Conservation (phyloP, 92 coral and sea anemone species). For the Bergia sp. region DNA sequence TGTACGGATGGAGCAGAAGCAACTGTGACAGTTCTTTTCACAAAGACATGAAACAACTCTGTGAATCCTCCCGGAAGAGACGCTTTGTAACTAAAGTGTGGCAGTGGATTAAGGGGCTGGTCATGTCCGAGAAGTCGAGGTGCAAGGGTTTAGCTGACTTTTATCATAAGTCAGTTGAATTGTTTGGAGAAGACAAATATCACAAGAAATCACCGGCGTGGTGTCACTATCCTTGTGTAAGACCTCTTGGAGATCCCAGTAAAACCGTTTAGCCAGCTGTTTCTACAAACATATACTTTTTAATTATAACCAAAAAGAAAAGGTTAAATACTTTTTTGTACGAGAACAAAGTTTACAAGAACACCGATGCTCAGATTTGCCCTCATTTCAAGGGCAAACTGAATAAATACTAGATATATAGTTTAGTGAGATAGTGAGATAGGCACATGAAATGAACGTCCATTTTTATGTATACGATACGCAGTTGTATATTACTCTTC, state of each 20-base stretch:
- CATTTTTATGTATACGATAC: no score
- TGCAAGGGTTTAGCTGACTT: slow-evolving; percentile 61
- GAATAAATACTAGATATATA: no score
- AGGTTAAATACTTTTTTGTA: background rate
- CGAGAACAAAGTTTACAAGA: no score
- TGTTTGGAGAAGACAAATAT: slow-evolving; percentile 54
- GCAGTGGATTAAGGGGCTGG: slow-evolving; percentile 46
- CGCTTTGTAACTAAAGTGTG: slow-evolving; percentile 45
- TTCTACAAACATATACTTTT: background rate
- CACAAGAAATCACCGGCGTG: slow-evolving; percentile 59
- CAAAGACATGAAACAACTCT: slow-evolving; percentile 71
- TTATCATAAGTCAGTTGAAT: slow-evolving; percentile 64
- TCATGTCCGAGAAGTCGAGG: slow-evolving; percentile 43
- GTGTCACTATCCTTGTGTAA: slow-evolving; percentile 68
- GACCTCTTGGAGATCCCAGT: slow-evolving; percentile 49
- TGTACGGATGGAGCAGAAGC: slow-evolving; percentile 52
- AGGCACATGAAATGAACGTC: no score
- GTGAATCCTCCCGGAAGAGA: slow-evolving; percentile 43
- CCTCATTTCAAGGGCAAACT: no score
- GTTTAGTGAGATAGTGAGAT: no score
- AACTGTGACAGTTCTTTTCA: slow-evolving; percentile 62
- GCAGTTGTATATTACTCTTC: no score
- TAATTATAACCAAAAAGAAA: background rate
- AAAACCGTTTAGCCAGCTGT: background rate
- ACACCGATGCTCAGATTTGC: no score